Evolutionary conservation across 2,113 vertebrate genomes (phyloP), one percentile per base, ranked within the genome.

Genomic region (Saccopteryx bilineata): DNA sequence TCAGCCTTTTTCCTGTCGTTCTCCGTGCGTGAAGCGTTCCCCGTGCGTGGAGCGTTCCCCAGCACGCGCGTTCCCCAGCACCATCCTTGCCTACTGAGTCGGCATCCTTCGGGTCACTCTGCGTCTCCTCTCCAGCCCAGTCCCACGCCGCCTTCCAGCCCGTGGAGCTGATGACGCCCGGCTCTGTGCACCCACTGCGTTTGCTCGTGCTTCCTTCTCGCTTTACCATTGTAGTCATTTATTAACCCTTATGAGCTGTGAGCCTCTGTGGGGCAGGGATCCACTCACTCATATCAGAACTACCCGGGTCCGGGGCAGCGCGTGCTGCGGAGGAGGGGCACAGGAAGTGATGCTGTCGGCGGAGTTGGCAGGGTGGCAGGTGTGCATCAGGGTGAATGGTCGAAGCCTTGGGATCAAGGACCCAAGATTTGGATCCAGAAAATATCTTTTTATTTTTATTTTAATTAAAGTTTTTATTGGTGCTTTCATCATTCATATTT

Each of bases 21-120:
- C 12, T 52, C 83, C 91, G 31, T 78, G 61, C 48, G 31, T 1
- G 24, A 46, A 65, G 65, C 21, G 13, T 69, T 61, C 52, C 87
- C 83, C 9, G 39, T 39, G 39, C 39, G 39, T 39, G 39, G 39
- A 39, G 39, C 39, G 39, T 39, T 39, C 39, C 39, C 39, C 39
- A 39, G 39, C 39, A 39, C 39, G 39, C 39, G 65, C 21, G 13
- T 69, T 61, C 52, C 87, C 83, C 9, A 33, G 48, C 10, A 24
- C 21, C 69, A 82, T 60, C 71, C 46, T 28, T 26, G 56, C 39
- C n/a, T 79, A 60, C 19, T 56, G 84, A 95, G 65, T 87, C 79
- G 74, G 86, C 96, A 89, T 48, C 80, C 71, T 90, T 87, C 52
- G 33, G 58, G 31, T 79, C 46, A 74, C 50, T 83, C 82, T 72